phyloP scores from a whole-genome alignment of 2,888 invertebrate species.

The Eugnorisma glareosa region DNA sequence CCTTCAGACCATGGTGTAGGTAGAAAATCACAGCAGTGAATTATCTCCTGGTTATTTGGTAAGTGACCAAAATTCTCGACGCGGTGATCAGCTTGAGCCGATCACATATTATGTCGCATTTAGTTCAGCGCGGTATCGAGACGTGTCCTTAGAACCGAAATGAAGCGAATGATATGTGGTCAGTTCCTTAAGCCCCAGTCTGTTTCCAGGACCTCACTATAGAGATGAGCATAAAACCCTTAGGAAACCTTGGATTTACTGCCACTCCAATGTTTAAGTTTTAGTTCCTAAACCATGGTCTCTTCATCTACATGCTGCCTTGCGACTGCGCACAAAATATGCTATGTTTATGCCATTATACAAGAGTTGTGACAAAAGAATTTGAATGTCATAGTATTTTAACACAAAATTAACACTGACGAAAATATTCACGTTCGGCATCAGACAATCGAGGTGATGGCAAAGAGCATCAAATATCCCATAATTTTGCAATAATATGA shows the following conservation, averaged over 20 bases:
- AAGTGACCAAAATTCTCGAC: background rate
- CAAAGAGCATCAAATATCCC: background rate
- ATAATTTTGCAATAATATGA: background rate
- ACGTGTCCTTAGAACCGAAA: no score
- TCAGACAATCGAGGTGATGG: no score
- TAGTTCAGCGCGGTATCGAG: background rate
- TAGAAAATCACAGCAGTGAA: background rate
- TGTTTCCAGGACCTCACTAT: background rate
- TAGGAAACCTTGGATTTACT: background rate
- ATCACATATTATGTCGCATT: background rate
- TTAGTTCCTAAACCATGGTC: slow-evolving; percentile 10
- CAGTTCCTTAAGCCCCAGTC: background rate
- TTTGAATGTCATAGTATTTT: slow-evolving; percentile 7
- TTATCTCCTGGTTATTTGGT: background rate
- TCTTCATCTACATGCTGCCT: background rate
- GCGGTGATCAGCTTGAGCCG: background rate
- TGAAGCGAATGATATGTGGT: background rate
- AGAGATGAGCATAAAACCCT: background rate
- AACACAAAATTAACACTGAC: slow-evolving; percentile 37
- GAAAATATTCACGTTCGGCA: slow-evolving; percentile 1
- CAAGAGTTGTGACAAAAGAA: slow-evolving; percentile 1
- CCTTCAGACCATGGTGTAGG: background rate
- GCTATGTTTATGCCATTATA: background rate
- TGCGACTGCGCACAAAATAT: slow-evolving; percentile 5
- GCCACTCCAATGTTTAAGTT: background rate